Base-by-base conservation (phyloP, 1,140 invertebrate species). In the Metaphire vulgaris region DNA sequence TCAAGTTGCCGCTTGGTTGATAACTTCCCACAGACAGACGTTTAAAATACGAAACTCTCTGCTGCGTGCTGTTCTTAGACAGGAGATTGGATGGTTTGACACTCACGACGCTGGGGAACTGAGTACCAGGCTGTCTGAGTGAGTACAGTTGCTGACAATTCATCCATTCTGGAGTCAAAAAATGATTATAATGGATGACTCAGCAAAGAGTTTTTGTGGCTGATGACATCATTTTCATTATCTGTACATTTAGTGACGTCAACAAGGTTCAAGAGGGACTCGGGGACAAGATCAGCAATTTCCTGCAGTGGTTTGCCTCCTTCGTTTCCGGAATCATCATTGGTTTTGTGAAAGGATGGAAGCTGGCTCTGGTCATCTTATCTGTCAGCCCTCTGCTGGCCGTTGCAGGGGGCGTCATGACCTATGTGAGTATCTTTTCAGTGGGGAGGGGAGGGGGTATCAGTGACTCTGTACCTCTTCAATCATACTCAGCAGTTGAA, bases 51-150 rank as follows among this genome's bases (percentile, higher is more conserved):
- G 84, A 16, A 80, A 80, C 33, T 67, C 74, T 14, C 83, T 83
- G 68, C 87, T 95, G 28, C 86, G 89, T 80, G 87, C 92, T 0
- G 90, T 94, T 1, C 85, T 97, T 2, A 89, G 92, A 14, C 94
- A 97, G 86, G 93, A 97, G 80, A 93, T 97, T 80, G 88, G 90
- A 64, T 97, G 95, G 95, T 96, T 93, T 84, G 95, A 97, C 83
- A 90, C 90, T 6, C 91, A 83, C 56, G 79, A 82, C 32, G 81
- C 81, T 56, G 85, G 85, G n/a, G 81, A 84, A 73, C 78, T 86
- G 30, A 85, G 81, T 2, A 83, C 84, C 16, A 75, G 83, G 67
- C 77, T 86, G 14, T 80, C 84, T 26, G 95, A 95, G 93, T 83
- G 91, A 92, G 70, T 91, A n/a, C n/a, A n/a, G n/a, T n/a, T n/a